Base-by-base conservation (phyloP, 2,797 vertebrate species). In the Poeciliopsis turneri region DNA sequence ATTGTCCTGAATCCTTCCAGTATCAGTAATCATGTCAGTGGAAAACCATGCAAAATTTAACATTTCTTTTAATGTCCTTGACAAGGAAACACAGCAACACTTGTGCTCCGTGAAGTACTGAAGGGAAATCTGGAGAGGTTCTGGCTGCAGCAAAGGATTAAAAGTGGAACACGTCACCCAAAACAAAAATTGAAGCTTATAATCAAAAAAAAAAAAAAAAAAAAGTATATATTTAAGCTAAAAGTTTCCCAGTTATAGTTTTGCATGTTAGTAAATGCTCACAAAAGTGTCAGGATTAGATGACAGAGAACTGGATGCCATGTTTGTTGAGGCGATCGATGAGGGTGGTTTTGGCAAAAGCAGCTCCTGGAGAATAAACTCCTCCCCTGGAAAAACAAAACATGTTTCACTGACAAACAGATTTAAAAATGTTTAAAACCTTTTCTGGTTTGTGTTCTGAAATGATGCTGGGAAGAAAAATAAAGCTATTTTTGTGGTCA, bases 341-440 rank as follows among this genome's bases (percentile, higher is more conserved):
- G 85, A 99, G 87, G 28, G 96, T 97, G 84, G 97, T 99, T 92
- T 96, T 97, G 41, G 93, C 96, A 82, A 99, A 99, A 23, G 87
- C 96, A 4, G 97, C 97, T 94, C 97, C 98, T 0, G 98, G 98
- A 71, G 97, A 95, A 86, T 97, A 99, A 1, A 99, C 98, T 1
- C 98, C 98, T 30, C 98, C 98, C 75, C 98, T 99, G 81, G 49
- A 90, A 80, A 47, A 69, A 4, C 59, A 75, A 39, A 39, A 4
- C 3, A 39, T 43, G 33, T 57, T 20, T 51, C 33, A 76, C 64
- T 6, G 33, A 39, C 4, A 23, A 41, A 23, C 20, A 5, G 9
- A 68, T 41, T 68, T 20, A 1, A 66, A 18, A 61, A 30, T 61
- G 13, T 61, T 57, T 57, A 28, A 57, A 53, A 53, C 9, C 10